A percentile compares a stretch with the other conserved stretches of the same genome.
Conservation (phyloP, 2,797 vertebrate genomes). For the Acanthornis magna region DNA sequence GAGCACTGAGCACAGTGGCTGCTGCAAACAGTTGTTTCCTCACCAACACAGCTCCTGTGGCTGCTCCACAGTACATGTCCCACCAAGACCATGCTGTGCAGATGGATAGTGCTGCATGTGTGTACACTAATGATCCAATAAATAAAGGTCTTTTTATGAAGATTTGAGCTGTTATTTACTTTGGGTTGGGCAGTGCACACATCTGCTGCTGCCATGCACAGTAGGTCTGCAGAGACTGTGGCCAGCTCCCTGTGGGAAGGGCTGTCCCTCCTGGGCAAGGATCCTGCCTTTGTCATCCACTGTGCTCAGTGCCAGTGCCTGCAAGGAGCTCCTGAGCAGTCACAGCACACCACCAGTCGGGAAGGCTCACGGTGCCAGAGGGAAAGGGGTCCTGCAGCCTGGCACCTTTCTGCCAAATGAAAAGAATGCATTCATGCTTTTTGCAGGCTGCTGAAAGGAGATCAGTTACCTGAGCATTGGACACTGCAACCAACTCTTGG, state of each 20-base stretch:
- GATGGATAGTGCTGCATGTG: background rate
- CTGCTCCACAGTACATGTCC: fast-evolving
- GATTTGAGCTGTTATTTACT: background rate
- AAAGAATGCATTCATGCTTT: no score
- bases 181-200: background rate
- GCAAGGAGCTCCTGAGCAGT: background rate
- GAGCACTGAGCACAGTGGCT: fast-evolving
- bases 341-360: fast-evolving
- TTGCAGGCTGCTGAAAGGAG: no score
- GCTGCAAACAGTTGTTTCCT: background rate
- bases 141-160: background rate
- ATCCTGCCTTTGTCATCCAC: background rate
- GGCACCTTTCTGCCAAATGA: no score
- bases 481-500: no score
- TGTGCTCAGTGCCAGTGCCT: background rate
- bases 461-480: no score
- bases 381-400: no score
- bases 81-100: background rate
- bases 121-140: background rate
- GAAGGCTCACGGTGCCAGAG: no score
- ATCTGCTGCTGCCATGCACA: background rate
- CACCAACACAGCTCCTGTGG: background rate
- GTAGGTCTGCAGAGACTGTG: background rate
- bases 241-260: background rate
- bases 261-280: background rate